phyloP scores from a whole-genome alignment of 2,113 vertebrate species.

The Microtus montanus region DNA sequence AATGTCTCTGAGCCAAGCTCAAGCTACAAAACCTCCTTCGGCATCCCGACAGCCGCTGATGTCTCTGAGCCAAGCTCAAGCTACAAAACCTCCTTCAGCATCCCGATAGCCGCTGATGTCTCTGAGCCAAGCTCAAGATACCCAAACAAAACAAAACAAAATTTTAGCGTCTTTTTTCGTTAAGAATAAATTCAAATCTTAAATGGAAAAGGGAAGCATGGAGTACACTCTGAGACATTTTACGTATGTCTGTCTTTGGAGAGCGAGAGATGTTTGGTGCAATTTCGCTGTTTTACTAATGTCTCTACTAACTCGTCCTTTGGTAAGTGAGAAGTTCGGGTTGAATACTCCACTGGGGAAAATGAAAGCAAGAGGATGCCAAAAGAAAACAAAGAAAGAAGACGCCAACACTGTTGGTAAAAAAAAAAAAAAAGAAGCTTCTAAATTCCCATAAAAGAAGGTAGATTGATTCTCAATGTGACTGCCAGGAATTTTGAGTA shows the following conservation, averaged over 20 bases:
- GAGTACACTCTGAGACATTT: not conserved
- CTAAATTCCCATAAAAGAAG: not conserved
- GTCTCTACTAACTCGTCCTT: not conserved
- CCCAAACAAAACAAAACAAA: not conserved
- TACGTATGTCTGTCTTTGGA: not conserved
- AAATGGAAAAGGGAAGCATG: not conserved
- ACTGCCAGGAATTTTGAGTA: slow-evolving; percentile 7
- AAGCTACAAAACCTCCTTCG: not conserved
- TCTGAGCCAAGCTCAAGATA: slow-evolving; percentile 14
- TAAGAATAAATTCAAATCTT: slow-evolving; percentile 26
- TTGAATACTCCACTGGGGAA: not conserved
- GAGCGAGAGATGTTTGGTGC: not conserved
- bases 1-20: slow-evolving; percentile 17
- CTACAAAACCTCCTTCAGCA: not conserved
- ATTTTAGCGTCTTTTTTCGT: not conserved
- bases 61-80: not conserved
- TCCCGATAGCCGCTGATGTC: not conserved
- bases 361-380: slow-evolving; percentile 19
- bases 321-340: not conserved
- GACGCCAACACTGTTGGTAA: not conserved
- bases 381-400: not conserved
- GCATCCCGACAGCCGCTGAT: not conserved
- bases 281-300: slow-evolving; percentile 7
- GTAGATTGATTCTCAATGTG: not conserved
- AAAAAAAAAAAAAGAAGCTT: not conserved